Base-by-base conservation (phyloP, 1,140 invertebrate species). In the Harpegnathos saltator region DNA sequence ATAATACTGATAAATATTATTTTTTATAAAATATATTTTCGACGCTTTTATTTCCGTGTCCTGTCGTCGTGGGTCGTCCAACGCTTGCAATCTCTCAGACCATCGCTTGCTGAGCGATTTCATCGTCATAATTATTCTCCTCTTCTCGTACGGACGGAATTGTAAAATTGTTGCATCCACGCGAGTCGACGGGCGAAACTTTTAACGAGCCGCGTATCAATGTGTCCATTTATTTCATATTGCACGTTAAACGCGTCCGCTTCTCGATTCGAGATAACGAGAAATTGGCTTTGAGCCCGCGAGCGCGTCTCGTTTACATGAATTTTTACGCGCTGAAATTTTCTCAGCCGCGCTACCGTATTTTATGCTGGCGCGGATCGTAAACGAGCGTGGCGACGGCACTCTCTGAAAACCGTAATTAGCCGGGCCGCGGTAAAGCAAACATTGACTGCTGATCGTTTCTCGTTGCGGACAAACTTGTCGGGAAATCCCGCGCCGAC, bases 371-470 rank as follows among this genome's bases (percentile, higher is more conserved):
- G n/a, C 33, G 33, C 33, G n/a, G 33, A 33, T 7, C 38, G 7
- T 44, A 3, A 9, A 44, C 38, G 38, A 44, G 38, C 38, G 38
- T 44, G 38, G 11, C 19, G 44, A 82, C 14, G 15, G 59, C 29
- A 5, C 19, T 12, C 22, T 48, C 15, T 50, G 24, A 82, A 74
- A 65, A 82, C 3, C 48, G 29, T 56, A 63, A 82, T 74, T 74
- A 74, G 44, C 17, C 19, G 1, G 14, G 24, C 15, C 17, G 19
- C 48, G n/a, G 44, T 44, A 54, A 63, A 63, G 11, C 12, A 82
- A 82, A 74, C 50, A 63, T 74, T 74, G 11, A 52, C 29, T 22
- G 15, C 62, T 77, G 19, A 66, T 77, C 19, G 26, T 63, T 38
- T 24, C 19, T 44, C 38, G 38, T 9, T 24, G 44, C 26, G 26